Base-by-base conservation (phyloP, 2,888 invertebrate genomes). In the Calameuta filiformis region DNA sequence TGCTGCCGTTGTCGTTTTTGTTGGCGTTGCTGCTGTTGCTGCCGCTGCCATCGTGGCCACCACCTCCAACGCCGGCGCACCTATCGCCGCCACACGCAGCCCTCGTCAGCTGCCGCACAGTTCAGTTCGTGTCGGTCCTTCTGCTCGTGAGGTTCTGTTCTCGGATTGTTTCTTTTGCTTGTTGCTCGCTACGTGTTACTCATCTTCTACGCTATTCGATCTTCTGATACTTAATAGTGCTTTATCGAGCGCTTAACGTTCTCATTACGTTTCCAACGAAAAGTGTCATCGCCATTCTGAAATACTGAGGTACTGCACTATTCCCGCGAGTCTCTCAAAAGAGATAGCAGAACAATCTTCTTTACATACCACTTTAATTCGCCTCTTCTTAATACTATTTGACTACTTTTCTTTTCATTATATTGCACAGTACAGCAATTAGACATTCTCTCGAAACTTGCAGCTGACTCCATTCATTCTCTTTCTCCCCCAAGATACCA, bases 111-210 rank as follows among this genome's bases (percentile, higher is more conserved):
- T 81, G 83, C 82, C 86, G 84, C 85, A 85, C 86, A 86, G 84
- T 81, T 88, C 85, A 90, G 90, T 90, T 86, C 85, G 87, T 87
- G 87, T 87, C 86, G 88, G 83, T 89, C 86, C 83, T 83, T 85
- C 81, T 79, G 78, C 78, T 80, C 79, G 85, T 79, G 81, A 82
- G 84, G 86, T 83, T 83, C 83, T 56, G 56, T 56, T 56, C 23
- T 56, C 68, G 69, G 30, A 37, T 75, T 37, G 33, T 68, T 77
- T 34, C 69, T 12, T 75, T 56, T 75, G 33, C 56, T 71, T 40
- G 35, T 2, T 12, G 15, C 37, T n/a, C 34, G 12, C 30, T 35
- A 33, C 33, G 71, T 56, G 68, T 23, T 34, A 30, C 34, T 12
- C 74, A 35, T 71, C 71, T 71, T 73, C n/a, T 34, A 73, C 33